Evolutionary conservation across 2,797 vertebrate species (phyloP), one percentile per base, ranked within the genome.

Genomic region (Ispidina picta): DNA sequence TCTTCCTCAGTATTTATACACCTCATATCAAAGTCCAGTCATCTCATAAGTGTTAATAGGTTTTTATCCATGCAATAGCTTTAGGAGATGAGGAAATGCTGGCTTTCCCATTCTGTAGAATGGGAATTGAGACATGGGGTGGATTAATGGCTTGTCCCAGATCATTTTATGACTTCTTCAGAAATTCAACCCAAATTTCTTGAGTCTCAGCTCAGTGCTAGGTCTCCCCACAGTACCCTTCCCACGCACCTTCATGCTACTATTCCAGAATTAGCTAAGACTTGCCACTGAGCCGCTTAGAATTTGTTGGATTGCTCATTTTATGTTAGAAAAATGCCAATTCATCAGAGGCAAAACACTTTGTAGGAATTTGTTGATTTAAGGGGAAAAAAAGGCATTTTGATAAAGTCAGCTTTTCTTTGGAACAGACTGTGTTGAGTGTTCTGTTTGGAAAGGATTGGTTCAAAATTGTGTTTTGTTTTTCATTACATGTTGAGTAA

Each of bases 371-470:
- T 90, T 94, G 89, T 95, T 90, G 91, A 92, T 95, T 93, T 93
- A 94, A 90, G 74, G 68, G 58, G 13, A 1, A 33, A 43, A 54
- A 75, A 48, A 49, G n/a, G 52, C 74, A 26, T 94, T 94, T 92
- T 86, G 77, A 74, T 93, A 76, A 94, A 95, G 78, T 88, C 93
- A 96, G 95, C 88, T 96, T 91, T 94, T 94, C 92, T 95, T 94
- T 77, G 64, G 80, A 93, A 96, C 91, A 92, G 89, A 95, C 86
- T 76, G 62, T 84, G 86, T 95, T 4, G 43, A 92, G 92, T 83
- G 84, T 51, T 93, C 90, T 6, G 19, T 90, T 92, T 95, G 93
- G 92, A 96, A 94, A 80, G 71, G 83, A 93, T 71, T 0, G 2
- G 64, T 86, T 94, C 80, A 90, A 93, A 88, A 93, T 52, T 95